Percentiles rank a stretch among this genome's conserved stretches.
These are phyloP conservation scores for Moxostoma hubbsi DNA, from an alignment of 2,797 vertebrate genomes.

Conservation along the genomic window DNA sequence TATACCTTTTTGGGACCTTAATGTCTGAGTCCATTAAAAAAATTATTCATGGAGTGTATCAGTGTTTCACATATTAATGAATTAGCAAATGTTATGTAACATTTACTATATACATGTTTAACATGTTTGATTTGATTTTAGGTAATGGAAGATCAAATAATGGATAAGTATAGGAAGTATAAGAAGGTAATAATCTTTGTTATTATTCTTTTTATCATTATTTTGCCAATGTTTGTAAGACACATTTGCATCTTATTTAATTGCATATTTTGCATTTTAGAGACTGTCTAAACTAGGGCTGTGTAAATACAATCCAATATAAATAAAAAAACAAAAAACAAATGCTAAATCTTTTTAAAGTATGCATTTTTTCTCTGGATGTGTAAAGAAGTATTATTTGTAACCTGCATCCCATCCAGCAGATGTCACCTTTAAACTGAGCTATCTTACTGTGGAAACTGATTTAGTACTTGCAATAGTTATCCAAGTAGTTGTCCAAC, in stretches of 20 bases:
- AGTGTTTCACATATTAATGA: slow-evolving; percentile 4
- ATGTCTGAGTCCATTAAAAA: slow-evolving; percentile 23
- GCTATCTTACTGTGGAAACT: background rate
- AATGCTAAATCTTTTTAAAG: background rate
- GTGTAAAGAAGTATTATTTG: background rate
- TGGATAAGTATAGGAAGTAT: slow-evolving; percentile 85
- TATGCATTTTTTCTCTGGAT: background rate
- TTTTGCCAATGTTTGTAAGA: background rate
- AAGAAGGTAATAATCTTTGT: slow-evolving; percentile 79
- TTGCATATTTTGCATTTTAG: background rate
- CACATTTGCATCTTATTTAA: background rate
- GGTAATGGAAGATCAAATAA: slow-evolving; percentile 85
- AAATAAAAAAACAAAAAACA: too few relatives aligned
- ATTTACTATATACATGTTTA: slow-evolving; percentile 9
- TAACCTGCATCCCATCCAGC: background rate
- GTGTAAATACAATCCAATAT: background rate
- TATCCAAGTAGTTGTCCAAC: background rate
- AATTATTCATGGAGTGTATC: background rate
- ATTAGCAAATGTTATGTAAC: slow-evolving; percentile 24
- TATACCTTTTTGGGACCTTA: background rate
- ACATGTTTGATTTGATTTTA: slow-evolving; percentile 60
- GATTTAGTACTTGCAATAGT: background rate
- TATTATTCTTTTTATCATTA: background rate
- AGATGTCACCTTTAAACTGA: slow-evolving; percentile 9
- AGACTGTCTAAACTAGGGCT: background rate